Evolutionary conservation across 2,113 vertebrate species (phyloP).

Genomic region (Centropristis striata): DNA sequence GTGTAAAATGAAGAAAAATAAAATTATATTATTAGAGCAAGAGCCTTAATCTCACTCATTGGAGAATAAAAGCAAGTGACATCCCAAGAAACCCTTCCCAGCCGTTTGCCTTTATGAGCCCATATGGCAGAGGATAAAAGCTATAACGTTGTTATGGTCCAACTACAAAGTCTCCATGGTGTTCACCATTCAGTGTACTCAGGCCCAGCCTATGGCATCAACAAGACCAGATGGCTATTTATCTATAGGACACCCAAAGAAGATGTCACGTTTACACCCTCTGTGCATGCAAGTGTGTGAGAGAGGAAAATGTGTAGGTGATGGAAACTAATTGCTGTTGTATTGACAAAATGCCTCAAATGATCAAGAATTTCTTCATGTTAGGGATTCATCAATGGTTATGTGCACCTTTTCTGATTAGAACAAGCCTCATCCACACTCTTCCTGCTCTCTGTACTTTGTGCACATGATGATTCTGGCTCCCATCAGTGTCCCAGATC

Average conservation of each 20-base stretch:
- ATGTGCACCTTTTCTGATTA: conserved; percentile 60
- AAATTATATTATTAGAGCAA: neutral
- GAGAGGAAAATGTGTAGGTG: conserved; percentile 29
- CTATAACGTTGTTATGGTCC: conserved; percentile 55
- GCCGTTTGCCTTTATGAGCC: conserved; percentile 73
- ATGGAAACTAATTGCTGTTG: conserved; percentile 1
- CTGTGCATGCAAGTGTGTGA: neutral
- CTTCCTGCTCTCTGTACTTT: conserved; percentile 63
- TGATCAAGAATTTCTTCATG: conserved; percentile 17
- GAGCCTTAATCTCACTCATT: conserved; percentile 22
- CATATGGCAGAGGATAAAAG: conserved; percentile 76
- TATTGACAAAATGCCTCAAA: conserved; percentile 20
- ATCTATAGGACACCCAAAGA: conserved; percentile 58
- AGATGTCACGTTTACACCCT: conserved; percentile 42
- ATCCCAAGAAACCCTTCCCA: conserved; percentile 59
- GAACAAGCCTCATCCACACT: conserved; percentile 53
- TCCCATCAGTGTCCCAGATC: conserved; percentile 77
- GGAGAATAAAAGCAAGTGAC: conserved; percentile 61
- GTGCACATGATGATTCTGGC: conserved; percentile 66
- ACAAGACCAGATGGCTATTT: conserved; percentile 75
- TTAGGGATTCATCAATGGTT: conserved; percentile 6
- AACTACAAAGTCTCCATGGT: conserved; percentile 60
- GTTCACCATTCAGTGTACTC: conserved; percentile 44
- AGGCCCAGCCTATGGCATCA: conserved; percentile 66
- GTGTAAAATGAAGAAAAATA: neutral